Evolutionary conservation across 1,140 invertebrate species (phyloP).

Genomic region (Psix sp.): DNA sequence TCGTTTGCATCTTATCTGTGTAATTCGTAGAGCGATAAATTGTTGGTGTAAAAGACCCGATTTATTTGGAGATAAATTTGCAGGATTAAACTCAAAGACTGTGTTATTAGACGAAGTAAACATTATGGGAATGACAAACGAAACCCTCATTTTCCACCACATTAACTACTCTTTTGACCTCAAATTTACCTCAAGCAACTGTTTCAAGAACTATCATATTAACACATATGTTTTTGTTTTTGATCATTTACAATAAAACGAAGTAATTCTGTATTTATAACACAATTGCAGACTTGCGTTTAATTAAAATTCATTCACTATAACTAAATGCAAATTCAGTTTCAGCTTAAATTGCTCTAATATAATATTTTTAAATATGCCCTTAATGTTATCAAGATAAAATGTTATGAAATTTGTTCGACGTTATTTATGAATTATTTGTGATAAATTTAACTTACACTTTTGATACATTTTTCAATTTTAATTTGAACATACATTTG

Average conservation of each 20-base stretch:
- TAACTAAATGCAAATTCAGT: constrained; percentile 2
- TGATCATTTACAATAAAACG: constrained; percentile 36
- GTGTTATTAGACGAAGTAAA: constrained; percentile 44
- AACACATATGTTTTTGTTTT: constrained; percentile 46
- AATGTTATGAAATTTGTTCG: not conserved
- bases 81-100: constrained; percentile 47
- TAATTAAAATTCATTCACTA: not conserved
- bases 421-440: too few species aligned
- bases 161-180: constrained; percentile 51
- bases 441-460: too few species aligned
- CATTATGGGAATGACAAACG: constrained; percentile 52
- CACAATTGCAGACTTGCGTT: not conserved
- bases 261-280: constrained; percentile 4
- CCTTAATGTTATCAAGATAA: not conserved
- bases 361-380: not conserved
- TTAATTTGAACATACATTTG: too few species aligned
- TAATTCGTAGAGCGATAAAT: constrained; percentile 25
- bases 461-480: too few species aligned
- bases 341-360: not conserved
- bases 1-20: constrained; percentile 35
- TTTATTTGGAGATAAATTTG: constrained; percentile 45
- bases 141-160: constrained; percentile 54
- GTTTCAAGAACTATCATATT: constrained; percentile 43
- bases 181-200: constrained; percentile 41
- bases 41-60: constrained; percentile 19